Conservation (phyloP, 2,888 invertebrate genomes). For the Odontocerum albicorne region DNA sequence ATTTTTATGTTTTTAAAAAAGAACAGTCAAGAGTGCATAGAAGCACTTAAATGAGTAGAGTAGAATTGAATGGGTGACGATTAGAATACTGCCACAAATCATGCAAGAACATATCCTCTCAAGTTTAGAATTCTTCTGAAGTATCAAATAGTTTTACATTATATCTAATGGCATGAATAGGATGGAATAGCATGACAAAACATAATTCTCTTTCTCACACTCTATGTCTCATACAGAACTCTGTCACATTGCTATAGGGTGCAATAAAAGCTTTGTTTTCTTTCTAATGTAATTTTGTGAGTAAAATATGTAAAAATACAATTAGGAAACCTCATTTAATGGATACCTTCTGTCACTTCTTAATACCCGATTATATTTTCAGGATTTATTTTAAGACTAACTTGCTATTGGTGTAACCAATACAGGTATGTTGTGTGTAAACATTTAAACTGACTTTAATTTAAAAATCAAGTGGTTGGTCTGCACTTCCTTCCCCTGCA, state of each 20-base stretch:
- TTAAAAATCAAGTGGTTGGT: slow-evolving; percentile 76
- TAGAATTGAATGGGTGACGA: no score
- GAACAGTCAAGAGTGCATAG: no score
- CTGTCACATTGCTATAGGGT: slow-evolving; percentile 34
- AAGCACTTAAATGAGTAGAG: no score
- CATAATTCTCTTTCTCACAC: slow-evolving; percentile 28
- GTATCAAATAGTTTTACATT: slow-evolving; percentile 19
- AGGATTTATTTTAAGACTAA: slow-evolving; percentile 24
- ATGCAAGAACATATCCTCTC: no score
- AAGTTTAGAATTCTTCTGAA: slow-evolving; percentile 7
- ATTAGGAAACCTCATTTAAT: slow-evolving; percentile 34
- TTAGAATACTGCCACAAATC: no score
- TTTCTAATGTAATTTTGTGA: slow-evolving; percentile 34
- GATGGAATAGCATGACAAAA: slow-evolving; percentile 35
- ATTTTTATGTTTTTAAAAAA: no score
- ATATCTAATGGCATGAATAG: slow-evolving; percentile 34
- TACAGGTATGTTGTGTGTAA: neutral
- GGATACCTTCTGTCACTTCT: slow-evolving; percentile 19
- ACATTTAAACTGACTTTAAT: slow-evolving; percentile 20
- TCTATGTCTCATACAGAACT: slow-evolving; percentile 27
- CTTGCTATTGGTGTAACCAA: slow-evolving; percentile 12
- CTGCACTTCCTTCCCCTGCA: slow-evolving; percentile 75
- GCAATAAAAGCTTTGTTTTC: slow-evolving; percentile 35
- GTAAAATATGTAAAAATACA: slow-evolving; percentile 36
- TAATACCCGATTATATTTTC: slow-evolving; percentile 20